A percentile compares a stretch with the other conserved stretches of the same genome.
These are phyloP conservation scores for Vanessa cardui DNA, from an alignment of 2,888 invertebrate genomes.

Conservation along the genomic window DNA sequence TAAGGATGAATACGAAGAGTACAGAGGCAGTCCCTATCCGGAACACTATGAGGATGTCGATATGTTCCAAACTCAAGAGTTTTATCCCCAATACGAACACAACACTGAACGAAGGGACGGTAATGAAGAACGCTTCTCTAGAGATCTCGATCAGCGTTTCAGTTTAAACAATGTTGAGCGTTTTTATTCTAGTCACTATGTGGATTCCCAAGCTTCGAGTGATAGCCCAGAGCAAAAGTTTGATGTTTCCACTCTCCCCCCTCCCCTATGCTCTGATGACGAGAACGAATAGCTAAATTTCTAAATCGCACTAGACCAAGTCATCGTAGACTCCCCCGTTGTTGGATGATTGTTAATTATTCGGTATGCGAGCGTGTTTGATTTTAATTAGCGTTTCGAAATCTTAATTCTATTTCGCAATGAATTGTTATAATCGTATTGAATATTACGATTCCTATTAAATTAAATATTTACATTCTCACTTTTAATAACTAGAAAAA, in stretches of 20 bases:
- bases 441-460: conserved; percentile 64
- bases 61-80: conserved; percentile 77
- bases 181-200: conserved; percentile 78
- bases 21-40: conserved; percentile 75
- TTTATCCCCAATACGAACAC: conserved; percentile 75
- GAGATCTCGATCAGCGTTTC: conserved; percentile 76
- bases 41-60: conserved; percentile 73
- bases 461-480: conserved; percentile 64
- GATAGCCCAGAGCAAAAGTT: conserved; percentile 88
- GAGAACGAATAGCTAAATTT: conserved; percentile 81
- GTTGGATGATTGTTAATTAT: conserved; percentile 53
- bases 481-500: conserved; percentile 57
- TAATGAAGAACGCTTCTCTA: conserved; percentile 59
- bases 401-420: conserved; percentile 65
- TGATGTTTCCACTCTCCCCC: conserved; percentile 89
- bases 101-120: conserved; percentile 54
- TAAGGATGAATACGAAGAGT: conserved; percentile 74
- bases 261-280: conserved; percentile 88
- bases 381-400: conserved; percentile 56
- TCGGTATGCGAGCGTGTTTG: conserved; percentile 51
- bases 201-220: conserved; percentile 85
- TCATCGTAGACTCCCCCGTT: conserved; percentile 49
- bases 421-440: conserved; percentile 67
- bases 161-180: conserved; percentile 77
- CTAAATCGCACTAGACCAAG: conserved; percentile 37